Evolutionary conservation across 2,797 vertebrate genomes (phyloP), one percentile per base, ranked within the genome.

Genomic region (Fringilla coelebs): DNA sequence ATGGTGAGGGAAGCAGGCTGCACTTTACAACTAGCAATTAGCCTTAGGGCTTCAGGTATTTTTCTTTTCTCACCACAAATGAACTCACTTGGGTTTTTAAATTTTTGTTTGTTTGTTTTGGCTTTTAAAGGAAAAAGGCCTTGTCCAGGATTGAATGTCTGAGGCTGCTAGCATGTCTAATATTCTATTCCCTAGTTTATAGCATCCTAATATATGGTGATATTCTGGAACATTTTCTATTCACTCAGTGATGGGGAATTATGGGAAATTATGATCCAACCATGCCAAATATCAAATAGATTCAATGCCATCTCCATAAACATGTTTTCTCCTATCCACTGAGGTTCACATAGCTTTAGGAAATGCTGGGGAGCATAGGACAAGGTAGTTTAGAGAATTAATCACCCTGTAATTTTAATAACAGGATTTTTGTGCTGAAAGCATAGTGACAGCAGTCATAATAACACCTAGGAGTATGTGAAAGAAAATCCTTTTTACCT

Each of bases 1-100:
- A 13, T 51, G 31, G 32, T 65, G 17, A 94, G 20, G 75, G 62
- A 93, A 96, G 46, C n/a, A 90, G 93, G 41, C 60, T 83, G 54
- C 22, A 75, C 22, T 96, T 97, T 90, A 93, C 28, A 94, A 84
- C 36, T 34, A 92, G 52, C 49, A 93, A 86, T 94, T 94, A 96
- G 73, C 94, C 68, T 91, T 22, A 61, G 49, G 74, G 12, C 60
- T 96, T 87, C 51, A 94, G 48, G 51, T 93, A 89, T 94, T 75
- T 92, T 93, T 95, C 31, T 90, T 93, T 84, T 82, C 49, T 77
- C 29, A 62, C 24, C 48, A 41, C 62, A 82, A 74, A 83, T 75
- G 8, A 68, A 83, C 22, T 21, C 36, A 21, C 8, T 17, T 75
- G 17, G 16, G 43, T 11, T 45, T 62, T 34, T 9, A 13, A 38